These are phyloP conservation scores for Drosophila murphyi DNA, from an alignment of 1,140 invertebrate genomes.

Conservation along the genomic window DNA sequence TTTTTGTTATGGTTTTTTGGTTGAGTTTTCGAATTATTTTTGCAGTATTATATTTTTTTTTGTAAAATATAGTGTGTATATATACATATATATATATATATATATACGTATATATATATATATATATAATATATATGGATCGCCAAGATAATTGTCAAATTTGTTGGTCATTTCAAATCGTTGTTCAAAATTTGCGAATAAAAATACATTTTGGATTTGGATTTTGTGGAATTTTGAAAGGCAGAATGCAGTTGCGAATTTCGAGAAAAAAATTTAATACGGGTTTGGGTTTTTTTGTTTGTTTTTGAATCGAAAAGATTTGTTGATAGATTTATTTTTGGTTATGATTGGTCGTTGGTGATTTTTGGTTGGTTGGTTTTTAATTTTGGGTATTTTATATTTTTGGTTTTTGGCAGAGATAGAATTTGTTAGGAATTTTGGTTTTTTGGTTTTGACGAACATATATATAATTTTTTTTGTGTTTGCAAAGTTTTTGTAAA, in stretches of 20 bases:
- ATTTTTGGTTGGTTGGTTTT: conserved; percentile 44
- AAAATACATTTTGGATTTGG: conserved; percentile 63
- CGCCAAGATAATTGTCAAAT: conserved; percentile 79
- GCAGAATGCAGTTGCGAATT: conserved; percentile 64
- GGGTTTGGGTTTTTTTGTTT: conserved; percentile 36
- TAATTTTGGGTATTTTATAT: conserved; percentile 47
- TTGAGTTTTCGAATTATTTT: conserved; percentile 67
- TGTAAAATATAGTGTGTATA: conserved; percentile 64
- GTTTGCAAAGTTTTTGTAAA: conserved; percentile 29
- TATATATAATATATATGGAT: conserved; percentile 79
- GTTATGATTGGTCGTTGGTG: conserved; percentile 56
- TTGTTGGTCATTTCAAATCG: conserved; percentile 66
- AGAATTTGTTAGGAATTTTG: conserved; percentile 52
- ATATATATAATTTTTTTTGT: conserved; percentile 84
- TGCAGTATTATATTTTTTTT: conserved; percentile 52
- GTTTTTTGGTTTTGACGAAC: conserved; percentile 81
- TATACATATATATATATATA: conserved; percentile 67
- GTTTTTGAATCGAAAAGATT: conserved; percentile 59
- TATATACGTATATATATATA: conserved; percentile 5
- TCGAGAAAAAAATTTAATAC: conserved; percentile 22
- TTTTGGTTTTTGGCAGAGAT: conserved; percentile 46
- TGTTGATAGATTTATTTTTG: conserved; percentile 53
- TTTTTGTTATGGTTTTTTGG: conserved; percentile 43
- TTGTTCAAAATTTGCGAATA: conserved; percentile 37
- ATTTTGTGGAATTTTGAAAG: conserved; percentile 24